Conservation (phyloP, 2,797 vertebrate genomes). For the Sebastes iracundus region DNA sequence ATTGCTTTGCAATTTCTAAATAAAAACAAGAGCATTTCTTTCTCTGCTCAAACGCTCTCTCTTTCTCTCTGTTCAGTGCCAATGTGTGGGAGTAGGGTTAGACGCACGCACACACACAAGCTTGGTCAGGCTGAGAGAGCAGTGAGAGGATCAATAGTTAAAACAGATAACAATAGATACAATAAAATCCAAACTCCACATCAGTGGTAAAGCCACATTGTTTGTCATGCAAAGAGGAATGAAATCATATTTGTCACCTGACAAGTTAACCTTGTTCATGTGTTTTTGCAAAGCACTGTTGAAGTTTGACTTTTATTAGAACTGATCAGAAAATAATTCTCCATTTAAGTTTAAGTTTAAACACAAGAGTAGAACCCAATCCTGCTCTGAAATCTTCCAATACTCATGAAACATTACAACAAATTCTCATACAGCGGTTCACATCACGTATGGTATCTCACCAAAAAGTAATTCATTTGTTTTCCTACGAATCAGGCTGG, state of each 20-base stretch:
- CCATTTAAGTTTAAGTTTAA: not conserved
- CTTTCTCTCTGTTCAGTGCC: not conserved
- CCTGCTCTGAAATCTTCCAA: too few relatives aligned
- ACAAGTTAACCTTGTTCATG: not conserved
- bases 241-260: constrained; percentile 2
- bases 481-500: not conserved
- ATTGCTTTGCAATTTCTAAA: not conserved
- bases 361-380: not conserved
- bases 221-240: constrained; percentile 5
- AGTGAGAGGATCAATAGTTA: not conserved
- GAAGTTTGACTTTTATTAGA: not conserved
- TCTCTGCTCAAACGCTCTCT: not conserved
- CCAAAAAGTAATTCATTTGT: too few relatives aligned
- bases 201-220: not conserved
- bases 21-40: not conserved
- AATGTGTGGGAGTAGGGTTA: constrained; percentile 44
- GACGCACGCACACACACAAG: not conserved
- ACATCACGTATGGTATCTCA: too few relatives aligned
- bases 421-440: too few relatives aligned
- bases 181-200: not conserved
- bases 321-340: not conserved
- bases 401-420: too few relatives aligned
- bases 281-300: constrained; percentile 21
- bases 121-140: not conserved
- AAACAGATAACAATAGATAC: not conserved